Evolutionary conservation across 2,888 invertebrate species (phyloP), one percentile per base, ranked within the genome.

Genomic region (Limnephilus lunatus): DNA sequence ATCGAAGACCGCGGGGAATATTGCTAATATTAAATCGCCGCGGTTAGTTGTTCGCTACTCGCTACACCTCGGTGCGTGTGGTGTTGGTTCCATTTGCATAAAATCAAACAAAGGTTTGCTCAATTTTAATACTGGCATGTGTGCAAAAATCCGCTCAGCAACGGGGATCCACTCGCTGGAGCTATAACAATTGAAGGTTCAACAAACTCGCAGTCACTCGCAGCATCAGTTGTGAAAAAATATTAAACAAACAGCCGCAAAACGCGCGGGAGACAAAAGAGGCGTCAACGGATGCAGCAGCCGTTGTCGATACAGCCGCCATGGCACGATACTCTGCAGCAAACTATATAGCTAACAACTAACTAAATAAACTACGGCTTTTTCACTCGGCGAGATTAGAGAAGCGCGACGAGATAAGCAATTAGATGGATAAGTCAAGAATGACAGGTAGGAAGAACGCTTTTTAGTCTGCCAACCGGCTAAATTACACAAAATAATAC

Each of bases 141-240:
- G 88, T 89, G 80, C 80, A 81, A 81, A 88, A 89, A 35, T 89
- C n/a, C 88, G 88, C 80, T 81, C 88, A n/a, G 88, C 80, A 89
- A 89, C 88, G 80, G 80, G n/a, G 81, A 25, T 89, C 32, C 88
- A 81, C 35, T 89, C 80, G 88, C 80, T 81, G 25, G 35, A 81
- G 80, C 32, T 39, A 44, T 30, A n/a, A 44, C 86, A 86, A 86
- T 44, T 30, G 39, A 32, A 44, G 80, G 88, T 89, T 89, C 88
- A 89, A 89, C 88, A 89, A 89, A 68, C 88, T 35, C 80, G 81
- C 44, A 9, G 83, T 3, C 80, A 35, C 32, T 81, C 32, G 80
- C 88, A 89, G 88, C 88, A 89, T 89, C 88, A 81, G 80, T 81
- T 89, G 88, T 89, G 88, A 89, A 89, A 89, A 25, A 81, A 89